phyloP scores from a whole-genome alignment of 1,140 invertebrate species.

The Leptinotarsa defecta region DNA sequence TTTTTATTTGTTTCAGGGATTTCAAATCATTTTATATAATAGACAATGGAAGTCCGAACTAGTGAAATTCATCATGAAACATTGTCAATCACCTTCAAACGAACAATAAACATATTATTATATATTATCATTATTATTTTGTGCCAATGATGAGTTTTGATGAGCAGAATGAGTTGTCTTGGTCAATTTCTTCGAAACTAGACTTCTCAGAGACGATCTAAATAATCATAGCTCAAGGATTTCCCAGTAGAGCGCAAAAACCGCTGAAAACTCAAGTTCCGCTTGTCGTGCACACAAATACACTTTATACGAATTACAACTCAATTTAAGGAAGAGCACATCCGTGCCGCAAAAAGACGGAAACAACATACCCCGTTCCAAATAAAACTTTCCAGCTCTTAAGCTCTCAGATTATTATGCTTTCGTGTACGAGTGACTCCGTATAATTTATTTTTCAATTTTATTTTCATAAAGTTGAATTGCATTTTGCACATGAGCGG shows the following conservation, averaged over 20 bases:
- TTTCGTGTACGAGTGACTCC: constrained; percentile 25
- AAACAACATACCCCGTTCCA: constrained; percentile 22
- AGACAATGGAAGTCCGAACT: too few relatives aligned
- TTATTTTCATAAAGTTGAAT: constrained; percentile 24
- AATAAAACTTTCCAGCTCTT: constrained; percentile 27
- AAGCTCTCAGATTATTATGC: constrained; percentile 25
- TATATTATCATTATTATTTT: too few relatives aligned
- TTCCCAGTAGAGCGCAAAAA: constrained; percentile 22
- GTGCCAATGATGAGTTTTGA: too few relatives aligned
- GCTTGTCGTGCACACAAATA: constrained; percentile 25
- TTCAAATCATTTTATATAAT: too few relatives aligned
- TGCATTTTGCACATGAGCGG: constrained; percentile 7
- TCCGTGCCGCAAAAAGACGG: constrained; percentile 23
- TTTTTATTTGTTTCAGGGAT: too few relatives aligned
- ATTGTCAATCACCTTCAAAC: too few relatives aligned
- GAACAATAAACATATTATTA: too few relatives aligned
- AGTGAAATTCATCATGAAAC: too few relatives aligned
- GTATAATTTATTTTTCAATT: constrained; percentile 26
- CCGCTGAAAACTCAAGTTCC: constrained; percentile 19
- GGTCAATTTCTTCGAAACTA: too few relatives aligned
- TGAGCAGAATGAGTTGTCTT: too few relatives aligned
- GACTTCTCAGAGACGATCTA: too few relatives aligned
- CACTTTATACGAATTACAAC: constrained; percentile 30
- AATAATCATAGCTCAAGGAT: not conserved
- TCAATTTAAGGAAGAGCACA: constrained; percentile 30